Evolutionary conservation across 2,797 vertebrate species (phyloP).

Genomic region (Cetoscarus ocellatus): DNA sequence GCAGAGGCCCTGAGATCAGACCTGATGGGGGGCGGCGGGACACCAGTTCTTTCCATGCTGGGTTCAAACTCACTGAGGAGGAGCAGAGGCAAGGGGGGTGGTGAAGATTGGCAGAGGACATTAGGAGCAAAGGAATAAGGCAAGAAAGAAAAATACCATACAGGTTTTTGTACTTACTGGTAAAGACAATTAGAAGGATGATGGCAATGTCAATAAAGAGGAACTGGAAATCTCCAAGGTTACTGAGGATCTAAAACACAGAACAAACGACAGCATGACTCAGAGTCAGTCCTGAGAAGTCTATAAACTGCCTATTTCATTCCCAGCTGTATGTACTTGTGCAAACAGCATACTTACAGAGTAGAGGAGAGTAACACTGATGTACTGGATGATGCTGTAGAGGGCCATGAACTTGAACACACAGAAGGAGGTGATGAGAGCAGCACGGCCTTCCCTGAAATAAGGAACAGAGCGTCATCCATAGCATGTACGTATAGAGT

Average conservation of each 20-base stretch:
- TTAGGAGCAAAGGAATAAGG: neutral
- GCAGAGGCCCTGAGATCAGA: slow-evolving; percentile 93
- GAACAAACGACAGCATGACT: slow-evolving; percentile 11
- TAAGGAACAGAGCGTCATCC: slow-evolving; percentile 7
- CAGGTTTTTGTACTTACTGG: slow-evolving; percentile 89
- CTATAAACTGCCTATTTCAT: neutral
- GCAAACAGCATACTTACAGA: slow-evolving; percentile 84
- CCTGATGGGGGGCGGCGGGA: slow-evolving; percentile 93
- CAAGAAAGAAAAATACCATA: neutral
- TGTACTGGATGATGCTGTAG: slow-evolving; percentile 99
- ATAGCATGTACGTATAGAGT: no score
- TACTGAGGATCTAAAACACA: slow-evolving; percentile 90
- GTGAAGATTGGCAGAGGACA: neutral
- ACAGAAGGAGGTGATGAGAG: slow-evolving; percentile 98
- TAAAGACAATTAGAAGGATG: slow-evolving; percentile 96
- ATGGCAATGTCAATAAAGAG: slow-evolving; percentile 98
- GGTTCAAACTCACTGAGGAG: slow-evolving; percentile 95
- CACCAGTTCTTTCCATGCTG: slow-evolving; percentile 95
- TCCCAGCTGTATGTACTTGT: neutral
- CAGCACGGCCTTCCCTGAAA: slow-evolving; percentile 96
- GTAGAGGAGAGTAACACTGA: slow-evolving; percentile 96
- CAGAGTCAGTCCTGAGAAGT: neutral
- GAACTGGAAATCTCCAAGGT: slow-evolving; percentile 98
- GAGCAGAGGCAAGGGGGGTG: neutral
- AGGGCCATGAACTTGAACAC: slow-evolving; percentile 99